Evolutionary conservation across 1,140 invertebrate genomes (phyloP), one percentile per base, ranked within the genome.

Genomic region (Hyles euphorbiae): DNA sequence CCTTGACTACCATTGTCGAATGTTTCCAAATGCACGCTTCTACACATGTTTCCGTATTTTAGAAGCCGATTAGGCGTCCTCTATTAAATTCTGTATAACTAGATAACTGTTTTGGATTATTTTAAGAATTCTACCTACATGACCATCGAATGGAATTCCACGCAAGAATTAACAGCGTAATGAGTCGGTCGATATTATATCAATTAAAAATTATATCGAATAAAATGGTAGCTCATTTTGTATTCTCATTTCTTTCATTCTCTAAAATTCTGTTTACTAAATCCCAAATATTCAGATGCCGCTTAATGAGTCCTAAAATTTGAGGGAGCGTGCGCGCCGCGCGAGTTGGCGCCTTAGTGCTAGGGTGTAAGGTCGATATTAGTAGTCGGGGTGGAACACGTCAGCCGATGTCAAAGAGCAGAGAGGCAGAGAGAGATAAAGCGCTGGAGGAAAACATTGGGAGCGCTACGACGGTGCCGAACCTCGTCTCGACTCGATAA

Each of bases 361-460:
- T 0, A 32, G 3, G n/a, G 4, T 54, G 69, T 80, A 84, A 70
- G 72, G 78, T 74, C 70, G 57, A 70, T 63, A 56, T 64, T 64
- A 53, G 34, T 58, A 50, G 34, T 68, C 44, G 68, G 56, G 65
- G 67, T 73, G 67, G 68, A 61, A 63, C 68, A 73, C 77, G 73
- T 76, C 80, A 81, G 73, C 56, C 72, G 71, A 77, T 85, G 85
- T 86, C 83, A 88, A 85, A 88, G 83, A 88, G 83, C 76, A 84
- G 70, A 83, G 77, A 71, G 54, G 56, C 61, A 63, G 69, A 64
- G 63, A 53, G 58, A 76, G 81, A 86, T 86, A 86, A 85, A 82
- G 72, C 71, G 73, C 66, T 63, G 68, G 74, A 84, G 80, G 80
- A 84, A 83, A 85, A 84, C 80, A 84, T 73, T 72, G 63, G 47